Conservation (phyloP, 1,140 invertebrate genomes). For the Temnothorax longispinosus region DNA sequence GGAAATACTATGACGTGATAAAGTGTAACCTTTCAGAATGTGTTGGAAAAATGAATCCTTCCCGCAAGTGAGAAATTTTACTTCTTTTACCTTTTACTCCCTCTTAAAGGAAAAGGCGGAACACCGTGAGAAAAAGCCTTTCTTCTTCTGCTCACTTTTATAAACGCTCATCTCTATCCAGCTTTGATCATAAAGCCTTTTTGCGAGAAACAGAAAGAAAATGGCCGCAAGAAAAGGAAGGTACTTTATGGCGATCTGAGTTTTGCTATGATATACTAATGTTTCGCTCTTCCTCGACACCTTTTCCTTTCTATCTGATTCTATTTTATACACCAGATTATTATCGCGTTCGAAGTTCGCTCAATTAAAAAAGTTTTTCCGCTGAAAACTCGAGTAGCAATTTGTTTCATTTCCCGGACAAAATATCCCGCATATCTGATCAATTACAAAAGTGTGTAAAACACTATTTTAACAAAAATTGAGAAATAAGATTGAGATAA, state of each 20-base stretch:
- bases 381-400: conserved; percentile 16
- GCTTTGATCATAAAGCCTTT: conserved; percentile 37
- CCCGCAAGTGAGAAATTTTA: background rate
- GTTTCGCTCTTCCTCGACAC: background rate
- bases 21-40: background rate
- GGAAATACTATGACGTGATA: background rate
- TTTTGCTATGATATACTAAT: background rate
- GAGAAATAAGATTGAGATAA: background rate
- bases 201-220: conserved; percentile 17
- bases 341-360: background rate
- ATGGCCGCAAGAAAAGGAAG: background rate
- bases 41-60: background rate
- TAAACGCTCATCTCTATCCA: conserved; percentile 12
- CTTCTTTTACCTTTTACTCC: conserved; percentile 1
- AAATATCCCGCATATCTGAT: background rate
- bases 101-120: conserved; percentile 9
- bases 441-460: background rate
- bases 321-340: background rate
- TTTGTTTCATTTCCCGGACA: background rate
- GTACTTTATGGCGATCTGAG: conserved; percentile 4
- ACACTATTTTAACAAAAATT: background rate
- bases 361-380: conserved; percentile 26
- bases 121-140: background rate
- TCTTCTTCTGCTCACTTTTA: conserved; percentile 31
- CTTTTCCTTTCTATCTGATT: background rate